Evolutionary conservation across 1,140 invertebrate species (phyloP).

Genomic region (Akabosia matsudoensis): DNA sequence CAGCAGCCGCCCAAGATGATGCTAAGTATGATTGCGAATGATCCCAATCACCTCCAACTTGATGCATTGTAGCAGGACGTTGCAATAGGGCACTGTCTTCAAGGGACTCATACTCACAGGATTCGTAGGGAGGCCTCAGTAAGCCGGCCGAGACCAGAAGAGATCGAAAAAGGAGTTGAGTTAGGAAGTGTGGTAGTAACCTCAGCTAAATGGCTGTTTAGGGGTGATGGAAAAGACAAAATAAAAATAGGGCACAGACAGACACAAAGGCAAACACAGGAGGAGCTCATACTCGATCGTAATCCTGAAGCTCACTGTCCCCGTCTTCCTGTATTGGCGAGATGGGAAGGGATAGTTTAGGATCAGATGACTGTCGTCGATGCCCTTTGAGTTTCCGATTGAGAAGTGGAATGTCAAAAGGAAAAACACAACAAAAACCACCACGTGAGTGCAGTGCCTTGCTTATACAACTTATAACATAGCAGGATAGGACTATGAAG

Average conservation of each 20-base stretch:
- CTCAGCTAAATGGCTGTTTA: slow-evolving; percentile 16
- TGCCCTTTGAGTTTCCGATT: slow-evolving; percentile 54
- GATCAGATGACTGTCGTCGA: slow-evolving; percentile 57
- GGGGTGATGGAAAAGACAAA: slow-evolving; percentile 26
- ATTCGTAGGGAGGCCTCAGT: slow-evolving; percentile 53
- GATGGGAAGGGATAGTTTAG: slow-evolving; percentile 55
- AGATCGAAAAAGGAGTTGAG: slow-evolving; percentile 8
- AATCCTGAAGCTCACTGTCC: slow-evolving; percentile 53
- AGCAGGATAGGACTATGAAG: too few species aligned
- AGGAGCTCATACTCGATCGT: slow-evolving; percentile 41
- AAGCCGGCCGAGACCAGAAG: slow-evolving; percentile 43
- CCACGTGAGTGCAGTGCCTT: too few species aligned
- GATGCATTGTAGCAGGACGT: slow-evolving; percentile 28
- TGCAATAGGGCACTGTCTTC: slow-evolving; percentile 49
- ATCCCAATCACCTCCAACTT: slow-evolving; percentile 49
- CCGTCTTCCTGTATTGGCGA: slow-evolving; percentile 59
- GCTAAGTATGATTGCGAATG: slow-evolving; percentile 51
- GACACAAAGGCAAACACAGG: slow-evolving; percentile 47
- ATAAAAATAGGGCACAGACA: slow-evolving; percentile 46
- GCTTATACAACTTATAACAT: too few species aligned
- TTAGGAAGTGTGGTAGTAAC: slow-evolving; percentile 22
- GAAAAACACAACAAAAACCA: too few species aligned
- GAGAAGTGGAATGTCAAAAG: slow-evolving; percentile 46
- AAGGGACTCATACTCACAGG: slow-evolving; percentile 56
- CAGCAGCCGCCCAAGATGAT: slow-evolving; percentile 50